Conservation (phyloP, 2,888 invertebrate species). For the Ichneumoninae sp. region DNA sequence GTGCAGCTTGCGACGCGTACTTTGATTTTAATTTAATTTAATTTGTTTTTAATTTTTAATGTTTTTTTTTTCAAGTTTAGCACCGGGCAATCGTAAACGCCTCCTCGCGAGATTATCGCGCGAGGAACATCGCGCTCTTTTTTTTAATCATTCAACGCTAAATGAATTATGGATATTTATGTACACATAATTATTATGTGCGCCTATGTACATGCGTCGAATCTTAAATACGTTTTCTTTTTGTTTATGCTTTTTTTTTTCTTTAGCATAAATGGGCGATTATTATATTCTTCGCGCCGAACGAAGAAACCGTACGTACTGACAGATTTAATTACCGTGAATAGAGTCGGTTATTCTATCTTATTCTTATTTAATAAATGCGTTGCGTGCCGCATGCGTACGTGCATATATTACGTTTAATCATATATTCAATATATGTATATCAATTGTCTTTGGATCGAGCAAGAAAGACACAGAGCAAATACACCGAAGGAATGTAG, state of each 20-base stretch:
- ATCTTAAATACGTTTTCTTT: not conserved
- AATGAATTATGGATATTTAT: conserved; percentile 51
- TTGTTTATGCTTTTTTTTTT: not conserved
- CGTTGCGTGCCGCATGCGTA: not conserved
- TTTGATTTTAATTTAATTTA: not conserved
- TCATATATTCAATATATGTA: not conserved
- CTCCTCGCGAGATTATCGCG: conserved; percentile 35
- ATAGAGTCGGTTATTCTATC: not conserved
- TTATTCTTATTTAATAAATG: not conserved
- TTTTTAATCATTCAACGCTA: conserved; percentile 41
- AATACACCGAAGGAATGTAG: not conserved
- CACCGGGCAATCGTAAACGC: conserved; percentile 52
- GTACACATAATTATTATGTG: conserved; percentile 60
- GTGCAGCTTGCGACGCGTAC: conserved; percentile 13
- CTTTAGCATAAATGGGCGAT: not conserved
- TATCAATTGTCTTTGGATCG: not conserved
- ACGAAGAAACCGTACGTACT: not conserved
- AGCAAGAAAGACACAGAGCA: not conserved
- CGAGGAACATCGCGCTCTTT: conserved; percentile 33
- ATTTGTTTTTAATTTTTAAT: not conserved
- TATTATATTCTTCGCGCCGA: not conserved
- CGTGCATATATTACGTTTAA: not conserved
- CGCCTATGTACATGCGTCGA: conserved; percentile 59
- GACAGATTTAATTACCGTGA: not conserved
- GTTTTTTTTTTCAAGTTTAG: conserved; percentile 30